phyloP scores from a whole-genome alignment of 2,888 invertebrate genomes.

The Eupithecia abbreviata region DNA sequence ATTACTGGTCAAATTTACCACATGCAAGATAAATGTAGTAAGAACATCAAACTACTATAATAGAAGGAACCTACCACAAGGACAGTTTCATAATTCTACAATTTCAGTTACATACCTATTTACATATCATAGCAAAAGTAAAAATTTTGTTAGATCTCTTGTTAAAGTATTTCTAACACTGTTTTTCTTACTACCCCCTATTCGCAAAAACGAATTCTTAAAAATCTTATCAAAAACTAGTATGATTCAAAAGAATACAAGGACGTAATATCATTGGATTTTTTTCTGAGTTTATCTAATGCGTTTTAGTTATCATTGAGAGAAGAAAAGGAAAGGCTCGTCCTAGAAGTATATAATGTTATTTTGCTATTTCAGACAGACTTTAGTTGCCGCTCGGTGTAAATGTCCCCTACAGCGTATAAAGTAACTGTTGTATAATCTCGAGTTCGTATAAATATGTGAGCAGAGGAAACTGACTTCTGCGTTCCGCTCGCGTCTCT shows the following conservation, averaged over 20 bases:
- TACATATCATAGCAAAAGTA: background rate
- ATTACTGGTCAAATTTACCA: slow-evolving; percentile 46
- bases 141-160: background rate
- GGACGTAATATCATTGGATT: background rate
- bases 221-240: too few relatives aligned
- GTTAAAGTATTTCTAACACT: too few relatives aligned
- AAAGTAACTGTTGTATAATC: slow-evolving; percentile 32
- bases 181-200: background rate
- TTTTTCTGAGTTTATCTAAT: too few relatives aligned
- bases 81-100: background rate
- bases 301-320: too few relatives aligned
- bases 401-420: background rate
- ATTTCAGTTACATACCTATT: too few relatives aligned
- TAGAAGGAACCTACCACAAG: background rate
- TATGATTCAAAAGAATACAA: background rate
- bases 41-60: slow-evolving; percentile 42
- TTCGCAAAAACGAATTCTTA: too few relatives aligned
- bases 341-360: background rate
- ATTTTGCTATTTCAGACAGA: background rate
- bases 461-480: slow-evolving; percentile 78
- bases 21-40: slow-evolving; percentile 44
- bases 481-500: slow-evolving; percentile 77
- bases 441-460: slow-evolving; percentile 72
- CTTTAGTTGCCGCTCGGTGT: background rate
- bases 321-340: background rate